Conservation (phyloP, 2,888 invertebrate species). For the Eupithecia subfuscata region DNA sequence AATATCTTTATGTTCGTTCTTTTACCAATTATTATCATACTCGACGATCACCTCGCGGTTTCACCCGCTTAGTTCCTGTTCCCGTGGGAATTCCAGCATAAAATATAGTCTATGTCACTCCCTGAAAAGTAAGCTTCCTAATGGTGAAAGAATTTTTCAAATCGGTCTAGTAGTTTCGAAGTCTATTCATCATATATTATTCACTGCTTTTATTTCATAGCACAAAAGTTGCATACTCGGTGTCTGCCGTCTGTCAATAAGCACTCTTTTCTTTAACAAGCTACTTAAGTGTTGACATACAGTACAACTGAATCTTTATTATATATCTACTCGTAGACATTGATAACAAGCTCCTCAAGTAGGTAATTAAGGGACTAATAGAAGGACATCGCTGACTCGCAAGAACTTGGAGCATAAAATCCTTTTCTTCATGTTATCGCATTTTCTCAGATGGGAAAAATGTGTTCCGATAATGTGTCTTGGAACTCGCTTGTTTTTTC, state of each 20-base stretch:
- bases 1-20: too few relatives aligned
- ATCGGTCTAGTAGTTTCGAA: too few relatives aligned
- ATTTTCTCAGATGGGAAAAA: constrained; percentile 69
- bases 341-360: constrained; percentile 50
- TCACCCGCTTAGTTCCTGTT: too few relatives aligned
- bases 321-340: neutral
- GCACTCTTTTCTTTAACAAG: neutral
- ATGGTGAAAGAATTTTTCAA: too few relatives aligned
- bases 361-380: constrained; percentile 63
- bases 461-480: constrained; percentile 69
- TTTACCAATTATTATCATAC: too few relatives aligned
- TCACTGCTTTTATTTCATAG: neutral
- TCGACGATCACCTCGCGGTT: too few relatives aligned
- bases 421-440: constrained; percentile 67
- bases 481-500: constrained; percentile 57
- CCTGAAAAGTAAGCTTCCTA: too few relatives aligned
- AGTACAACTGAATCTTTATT: too few relatives aligned
- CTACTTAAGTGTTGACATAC: neutral
- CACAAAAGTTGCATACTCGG: neutral
- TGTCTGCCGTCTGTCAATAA: neutral
- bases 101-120: too few relatives aligned
- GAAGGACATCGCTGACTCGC: constrained; percentile 46
- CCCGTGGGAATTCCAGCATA: too few relatives aligned
- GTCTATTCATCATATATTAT: too few relatives aligned
- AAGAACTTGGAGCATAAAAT: constrained; percentile 64